Evolutionary conservation across 1,140 invertebrate genomes (phyloP).

Genomic region (Apolygus lucorum): DNA sequence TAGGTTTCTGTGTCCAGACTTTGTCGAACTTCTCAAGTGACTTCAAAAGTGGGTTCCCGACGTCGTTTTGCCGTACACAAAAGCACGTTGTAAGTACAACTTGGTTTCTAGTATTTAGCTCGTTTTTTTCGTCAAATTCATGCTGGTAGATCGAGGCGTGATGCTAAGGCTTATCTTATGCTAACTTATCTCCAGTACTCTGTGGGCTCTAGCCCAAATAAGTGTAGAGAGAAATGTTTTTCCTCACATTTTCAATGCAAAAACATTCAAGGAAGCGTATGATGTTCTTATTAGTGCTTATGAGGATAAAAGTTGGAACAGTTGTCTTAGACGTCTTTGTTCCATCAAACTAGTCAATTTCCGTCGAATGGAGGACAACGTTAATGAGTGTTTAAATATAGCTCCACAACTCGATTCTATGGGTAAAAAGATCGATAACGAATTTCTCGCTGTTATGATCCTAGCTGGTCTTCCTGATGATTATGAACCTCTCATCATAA

Average conservation of each 20-base stretch:
- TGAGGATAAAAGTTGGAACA: not conserved
- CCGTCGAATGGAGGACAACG: not conserved
- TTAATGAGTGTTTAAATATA: not conserved
- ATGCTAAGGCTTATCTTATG: not conserved
- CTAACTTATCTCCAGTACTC: no score
- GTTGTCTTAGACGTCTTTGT: not conserved
- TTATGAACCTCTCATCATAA: not conserved
- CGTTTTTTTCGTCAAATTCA: not conserved
- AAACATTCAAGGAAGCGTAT: not conserved
- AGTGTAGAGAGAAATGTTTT: not conserved
- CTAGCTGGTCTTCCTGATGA: not conserved
- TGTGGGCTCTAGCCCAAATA: no score
- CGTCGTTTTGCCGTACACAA: not conserved
- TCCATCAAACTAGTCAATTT: constrained; percentile 1
- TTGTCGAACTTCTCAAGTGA: not conserved
- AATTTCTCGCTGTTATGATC: not conserved
- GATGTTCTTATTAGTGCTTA: not conserved
- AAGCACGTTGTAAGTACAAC: not conserved
- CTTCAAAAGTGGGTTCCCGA: not conserved
- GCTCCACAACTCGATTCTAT: not conserved
- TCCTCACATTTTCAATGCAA: not conserved
- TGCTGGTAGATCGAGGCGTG: not conserved
- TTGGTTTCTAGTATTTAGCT: not conserved
- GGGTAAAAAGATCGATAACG: not conserved
- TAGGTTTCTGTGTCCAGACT: not conserved